Evolutionary conservation across 2,888 invertebrate species (phyloP).

Genomic region (Drosophila tripunctata): DNA sequence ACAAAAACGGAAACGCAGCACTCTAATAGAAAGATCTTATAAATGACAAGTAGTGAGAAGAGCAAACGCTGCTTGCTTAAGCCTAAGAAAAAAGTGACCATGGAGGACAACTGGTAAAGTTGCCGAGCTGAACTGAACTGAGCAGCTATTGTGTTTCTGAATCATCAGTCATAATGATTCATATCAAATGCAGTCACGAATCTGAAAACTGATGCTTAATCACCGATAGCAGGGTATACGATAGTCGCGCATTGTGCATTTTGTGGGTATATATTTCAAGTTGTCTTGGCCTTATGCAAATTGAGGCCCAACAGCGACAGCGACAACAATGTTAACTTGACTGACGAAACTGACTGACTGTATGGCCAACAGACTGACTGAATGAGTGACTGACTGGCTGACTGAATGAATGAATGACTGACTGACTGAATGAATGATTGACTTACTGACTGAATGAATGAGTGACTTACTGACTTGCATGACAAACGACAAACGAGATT

Average conservation of each 20-base stretch:
- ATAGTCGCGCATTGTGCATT: not conserved
- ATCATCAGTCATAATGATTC: not conserved
- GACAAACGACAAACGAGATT: conserved; percentile 54
- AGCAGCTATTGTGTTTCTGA: not conserved
- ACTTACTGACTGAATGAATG: conserved; percentile 40
- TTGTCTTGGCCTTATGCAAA: conserved; percentile 65
- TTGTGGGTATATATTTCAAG: conserved; percentile 1
- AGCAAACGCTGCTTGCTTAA: too few species aligned
- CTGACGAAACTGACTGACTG: conserved; percentile 16
- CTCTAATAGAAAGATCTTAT: too few species aligned
- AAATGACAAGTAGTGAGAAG: too few species aligned
- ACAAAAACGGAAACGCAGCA: too few species aligned
- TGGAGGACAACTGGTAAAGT: too few species aligned
- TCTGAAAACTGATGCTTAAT: not conserved
- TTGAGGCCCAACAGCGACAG: conserved; percentile 34
- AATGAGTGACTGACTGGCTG: conserved; percentile 21
- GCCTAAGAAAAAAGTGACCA: too few species aligned
- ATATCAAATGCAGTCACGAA: not conserved
- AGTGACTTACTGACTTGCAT: conserved; percentile 54
- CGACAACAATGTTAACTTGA: conserved; percentile 43
- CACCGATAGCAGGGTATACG: conserved; percentile 12
- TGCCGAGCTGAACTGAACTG: not conserved
- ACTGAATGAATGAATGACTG: conserved; percentile 29
- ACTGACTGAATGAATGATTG: conserved; percentile 18
- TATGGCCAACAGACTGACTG: conserved; percentile 24